Percentiles rank a stretch among this genome's conserved stretches.
Conservation (phyloP, 1,140 invertebrate genomes). For the Chlorops oryzae region DNA sequence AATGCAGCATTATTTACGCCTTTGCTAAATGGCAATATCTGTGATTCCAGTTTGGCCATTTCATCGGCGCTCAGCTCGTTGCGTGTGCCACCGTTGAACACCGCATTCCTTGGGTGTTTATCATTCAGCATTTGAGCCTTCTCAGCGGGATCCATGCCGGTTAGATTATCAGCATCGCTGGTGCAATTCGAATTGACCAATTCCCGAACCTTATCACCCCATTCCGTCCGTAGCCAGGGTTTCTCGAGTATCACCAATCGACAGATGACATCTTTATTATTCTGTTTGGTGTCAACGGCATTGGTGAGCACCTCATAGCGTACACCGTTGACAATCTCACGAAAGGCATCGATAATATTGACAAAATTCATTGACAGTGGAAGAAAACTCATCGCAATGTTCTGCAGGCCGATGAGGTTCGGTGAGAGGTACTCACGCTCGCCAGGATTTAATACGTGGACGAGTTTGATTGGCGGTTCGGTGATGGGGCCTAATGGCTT, state of each 20-base stretch:
- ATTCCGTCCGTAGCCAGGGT: constrained; percentile 41
- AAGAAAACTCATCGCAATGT: constrained; percentile 43
- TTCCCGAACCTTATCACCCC: constrained; percentile 42
- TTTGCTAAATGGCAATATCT: constrained; percentile 27
- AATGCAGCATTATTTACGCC: too few species aligned
- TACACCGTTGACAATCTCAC: constrained; percentile 43
- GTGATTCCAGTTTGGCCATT: constrained; percentile 36
- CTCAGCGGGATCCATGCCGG: constrained; percentile 16
- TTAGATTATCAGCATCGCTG: constrained; percentile 22
- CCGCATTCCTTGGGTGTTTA: constrained; percentile 39
- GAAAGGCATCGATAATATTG: constrained; percentile 40
- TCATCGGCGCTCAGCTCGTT: constrained; percentile 37
- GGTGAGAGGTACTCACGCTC: constrained; percentile 44
- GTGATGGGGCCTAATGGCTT: constrained; percentile 1
- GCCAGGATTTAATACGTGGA: constrained; percentile 41
- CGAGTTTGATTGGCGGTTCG: constrained; percentile 37
- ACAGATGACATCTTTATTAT: constrained; percentile 36
- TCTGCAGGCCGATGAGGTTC: constrained; percentile 43
- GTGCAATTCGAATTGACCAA: constrained; percentile 39
- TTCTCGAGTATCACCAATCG: constrained; percentile 41
- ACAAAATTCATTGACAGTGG: constrained; percentile 41
- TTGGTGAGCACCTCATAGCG: constrained; percentile 42
- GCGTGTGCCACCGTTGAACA: constrained; percentile 41
- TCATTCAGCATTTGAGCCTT: constrained; percentile 26
- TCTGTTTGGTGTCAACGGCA: constrained; percentile 32